Base-by-base conservation (phyloP, 2,113 vertebrate species). In the Callospermophilus lateralis region DNA sequence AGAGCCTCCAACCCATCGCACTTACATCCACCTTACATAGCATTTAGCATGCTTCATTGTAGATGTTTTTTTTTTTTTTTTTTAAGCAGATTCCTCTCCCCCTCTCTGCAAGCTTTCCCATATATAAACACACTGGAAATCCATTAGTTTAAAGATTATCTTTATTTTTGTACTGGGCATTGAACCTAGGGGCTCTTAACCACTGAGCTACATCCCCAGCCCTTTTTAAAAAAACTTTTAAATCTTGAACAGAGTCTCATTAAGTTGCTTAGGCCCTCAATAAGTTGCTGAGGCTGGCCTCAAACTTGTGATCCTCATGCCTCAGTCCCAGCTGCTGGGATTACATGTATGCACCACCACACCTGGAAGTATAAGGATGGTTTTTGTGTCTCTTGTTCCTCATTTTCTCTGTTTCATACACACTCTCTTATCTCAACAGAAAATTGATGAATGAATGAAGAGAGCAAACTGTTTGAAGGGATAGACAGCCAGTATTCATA, bases 361-460 rank as follows among this genome's bases (percentile, higher is more conserved):
- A 4, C 19, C 55, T 58, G 19, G 55, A 20, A 22, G 37, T 77
- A 3, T 45, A 73, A 68, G 16, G 67, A 80, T 53, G 73, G 48
- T 65, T 79, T 76, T 16, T 70, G 51, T 45, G 55, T 90, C 53
- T 92, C 32, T 85, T 34, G 26, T 6, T 4, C 39, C 3, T 68
- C 48, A 61, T 74, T 96, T 39, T 90, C 28, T 93, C 79, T 42
- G n/a, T 78, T 6, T 58, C 70, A 34, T 34, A 1, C 45, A 61
- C 11, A 70, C 58, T 58, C 1, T 45, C 53, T 63, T 53, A 78
- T 73, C 37, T 61, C n/a, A 37, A 1, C 58, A 72, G 42, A 79
- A 88, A 89, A 79, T 9, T 63, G 87, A 83, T 84, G n/a, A 78
- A 84, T 61, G 58, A 74, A 91, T 48, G 37, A 63, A 63, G 61